phyloP scores from a whole-genome alignment of 2,888 invertebrate genomes.

The Volucella zonaria region DNA sequence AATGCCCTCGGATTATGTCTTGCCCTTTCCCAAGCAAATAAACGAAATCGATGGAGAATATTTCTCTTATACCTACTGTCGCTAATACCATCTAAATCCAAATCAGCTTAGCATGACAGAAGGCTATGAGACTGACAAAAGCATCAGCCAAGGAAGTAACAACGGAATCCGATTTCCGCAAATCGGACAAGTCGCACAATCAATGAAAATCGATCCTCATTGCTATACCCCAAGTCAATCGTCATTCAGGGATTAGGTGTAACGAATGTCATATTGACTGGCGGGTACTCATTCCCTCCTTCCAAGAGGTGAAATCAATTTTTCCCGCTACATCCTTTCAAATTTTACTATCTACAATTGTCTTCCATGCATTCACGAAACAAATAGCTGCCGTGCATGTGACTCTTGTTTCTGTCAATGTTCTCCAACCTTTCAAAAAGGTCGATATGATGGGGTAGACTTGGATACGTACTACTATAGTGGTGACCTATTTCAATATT shows the following conservation, averaged over 20 bases:
- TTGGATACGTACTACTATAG: not conserved
- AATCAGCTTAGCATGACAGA: constrained; percentile 41
- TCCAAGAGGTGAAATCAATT: constrained; percentile 53
- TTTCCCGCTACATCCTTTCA: constrained; percentile 54
- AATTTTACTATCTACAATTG: constrained; percentile 48
- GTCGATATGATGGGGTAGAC: not conserved
- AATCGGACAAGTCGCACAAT: constrained; percentile 56
- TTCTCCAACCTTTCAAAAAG: not conserved
- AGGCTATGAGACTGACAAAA: constrained; percentile 30
- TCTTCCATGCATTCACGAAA: constrained; percentile 47
- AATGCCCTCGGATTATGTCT: no score
- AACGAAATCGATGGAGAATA: no score
- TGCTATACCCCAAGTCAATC: constrained; percentile 53
- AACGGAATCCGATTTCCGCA: constrained; percentile 41
- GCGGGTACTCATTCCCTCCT: constrained; percentile 39
- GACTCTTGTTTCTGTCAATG: constrained; percentile 43
- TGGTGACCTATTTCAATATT: constrained; percentile 6
- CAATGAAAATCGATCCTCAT: constrained; percentile 41
- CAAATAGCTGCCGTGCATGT: constrained; percentile 56
- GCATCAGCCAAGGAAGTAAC: not conserved
- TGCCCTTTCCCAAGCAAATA: no score
- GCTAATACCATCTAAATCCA: constrained; percentile 15
- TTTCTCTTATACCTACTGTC: not conserved
- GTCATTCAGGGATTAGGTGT: constrained; percentile 61
- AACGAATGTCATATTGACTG: constrained; percentile 40